Conservation (phyloP, 2,888 invertebrate genomes). For the Tachina lurida region DNA sequence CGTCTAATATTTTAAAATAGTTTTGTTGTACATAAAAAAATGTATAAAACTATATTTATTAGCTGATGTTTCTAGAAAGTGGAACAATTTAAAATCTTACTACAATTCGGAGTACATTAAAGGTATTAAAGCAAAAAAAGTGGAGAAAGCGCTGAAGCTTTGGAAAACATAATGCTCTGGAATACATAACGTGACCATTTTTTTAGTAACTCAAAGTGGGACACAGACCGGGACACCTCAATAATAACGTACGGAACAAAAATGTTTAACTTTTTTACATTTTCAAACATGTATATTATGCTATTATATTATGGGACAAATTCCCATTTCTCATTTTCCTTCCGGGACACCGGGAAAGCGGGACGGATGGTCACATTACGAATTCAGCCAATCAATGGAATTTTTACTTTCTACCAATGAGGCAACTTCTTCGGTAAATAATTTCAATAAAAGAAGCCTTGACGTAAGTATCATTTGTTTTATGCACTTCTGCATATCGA, state of each 20-base stretch:
- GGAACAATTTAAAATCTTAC: slow-evolving; percentile 18
- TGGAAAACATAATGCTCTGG: neutral
- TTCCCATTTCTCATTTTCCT: too few relatives aligned
- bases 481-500: neutral
- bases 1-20: neutral
- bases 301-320: too few relatives aligned
- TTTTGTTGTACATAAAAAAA: neutral
- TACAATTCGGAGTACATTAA: slow-evolving; percentile 7
- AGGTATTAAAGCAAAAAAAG: slow-evolving; percentile 8
- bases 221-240: too few relatives aligned
- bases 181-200: too few relatives aligned
- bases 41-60: neutral
- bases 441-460: slow-evolving; percentile 13
- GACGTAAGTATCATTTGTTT: neutral
- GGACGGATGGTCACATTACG: too few relatives aligned
- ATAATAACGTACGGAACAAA: too few relatives aligned
- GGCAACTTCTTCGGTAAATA: slow-evolving; percentile 18
- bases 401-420: slow-evolving; percentile 8
- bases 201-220: too few relatives aligned
- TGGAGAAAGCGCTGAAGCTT: slow-evolving; percentile 7
- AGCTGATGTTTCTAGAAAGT: slow-evolving; percentile 2
- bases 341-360: too few relatives aligned
- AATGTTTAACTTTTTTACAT: too few relatives aligned
- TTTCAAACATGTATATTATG: too few relatives aligned
- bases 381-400: slow-evolving; percentile 4